Conservation (phyloP, 2,797 vertebrate species). For the Carapus acus region DNA sequence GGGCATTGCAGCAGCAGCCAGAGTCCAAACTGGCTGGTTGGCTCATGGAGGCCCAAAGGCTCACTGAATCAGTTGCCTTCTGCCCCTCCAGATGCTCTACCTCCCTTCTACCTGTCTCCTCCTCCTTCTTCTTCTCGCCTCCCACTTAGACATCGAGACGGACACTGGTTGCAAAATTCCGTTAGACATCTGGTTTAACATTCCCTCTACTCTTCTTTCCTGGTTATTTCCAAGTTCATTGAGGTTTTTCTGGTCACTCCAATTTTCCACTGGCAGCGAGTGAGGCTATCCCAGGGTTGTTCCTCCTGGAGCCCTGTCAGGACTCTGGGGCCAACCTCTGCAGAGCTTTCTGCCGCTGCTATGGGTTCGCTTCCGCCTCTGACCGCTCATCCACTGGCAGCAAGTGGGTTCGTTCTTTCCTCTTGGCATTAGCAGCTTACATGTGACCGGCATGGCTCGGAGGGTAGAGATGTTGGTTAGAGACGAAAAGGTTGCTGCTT, state of each 20-base stretch:
- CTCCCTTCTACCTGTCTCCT: constrained; percentile 41
- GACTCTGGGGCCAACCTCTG: constrained; percentile 66
- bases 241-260: constrained; percentile 82
- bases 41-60: constrained; percentile 51
- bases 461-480: too few species aligned
- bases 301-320: constrained; percentile 74
- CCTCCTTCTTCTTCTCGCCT: constrained; percentile 40
- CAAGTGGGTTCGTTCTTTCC: constrained; percentile 37
- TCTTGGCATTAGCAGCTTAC: too few species aligned
- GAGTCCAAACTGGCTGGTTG: constrained; percentile 53
- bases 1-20: constrained; percentile 34
- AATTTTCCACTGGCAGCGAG: constrained; percentile 81
- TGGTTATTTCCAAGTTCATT: constrained; percentile 77
- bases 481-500: too few species aligned
- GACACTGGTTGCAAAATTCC: constrained; percentile 81
- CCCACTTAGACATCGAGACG: constrained; percentile 63
- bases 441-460: too few species aligned
- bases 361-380: constrained; percentile 61
- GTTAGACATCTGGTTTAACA: constrained; percentile 83
- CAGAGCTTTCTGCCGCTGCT: constrained; percentile 60
- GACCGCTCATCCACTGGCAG: constrained; percentile 50
- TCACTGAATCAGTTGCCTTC: constrained; percentile 36
- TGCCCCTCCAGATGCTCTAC: too few species aligned
- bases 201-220: constrained; percentile 72
- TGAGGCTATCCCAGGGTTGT: constrained; percentile 81